Evolutionary conservation across 2,797 vertebrate species (phyloP).

Genomic region (Antrozous pallidus): DNA sequence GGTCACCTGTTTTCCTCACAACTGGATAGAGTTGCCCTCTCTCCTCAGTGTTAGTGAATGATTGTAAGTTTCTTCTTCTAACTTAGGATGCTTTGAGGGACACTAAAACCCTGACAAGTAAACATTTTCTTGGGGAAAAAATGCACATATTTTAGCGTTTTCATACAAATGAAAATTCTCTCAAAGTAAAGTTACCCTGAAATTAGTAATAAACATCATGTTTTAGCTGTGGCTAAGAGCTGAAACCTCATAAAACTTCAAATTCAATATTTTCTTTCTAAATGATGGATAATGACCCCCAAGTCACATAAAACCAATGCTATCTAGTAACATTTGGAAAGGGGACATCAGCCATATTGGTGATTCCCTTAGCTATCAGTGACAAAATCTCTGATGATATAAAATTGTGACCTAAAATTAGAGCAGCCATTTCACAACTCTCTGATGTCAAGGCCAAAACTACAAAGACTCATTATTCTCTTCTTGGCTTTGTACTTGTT

Average conservation of each 20-base stretch:
- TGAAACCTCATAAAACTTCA: neutral
- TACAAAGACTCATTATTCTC: neutral
- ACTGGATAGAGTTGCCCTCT: neutral
- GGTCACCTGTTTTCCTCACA: neutral
- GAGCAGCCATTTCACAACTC: neutral
- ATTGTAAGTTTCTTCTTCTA: neutral
- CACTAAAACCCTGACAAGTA: neutral
- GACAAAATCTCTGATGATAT: neutral
- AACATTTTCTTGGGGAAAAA: neutral
- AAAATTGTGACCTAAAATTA: neutral
- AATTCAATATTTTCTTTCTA: neutral
- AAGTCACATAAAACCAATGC: neutral
- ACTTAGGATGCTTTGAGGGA: neutral
- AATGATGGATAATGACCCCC: neutral
- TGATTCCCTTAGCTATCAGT: neutral
- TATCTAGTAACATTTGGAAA: neutral
- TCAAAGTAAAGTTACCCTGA: neutral
- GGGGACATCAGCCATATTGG: neutral
- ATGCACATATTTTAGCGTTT: neutral
- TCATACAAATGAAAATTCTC: neutral
- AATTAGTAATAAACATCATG: neutral
- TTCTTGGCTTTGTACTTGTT: accelerated
- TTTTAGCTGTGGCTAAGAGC: neutral
- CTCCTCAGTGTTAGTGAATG: neutral
- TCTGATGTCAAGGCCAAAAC: neutral